These are phyloP conservation scores for Anadara kagoshimensis DNA, from an alignment of 1,140 invertebrate genomes.

Conservation along the genomic window DNA sequence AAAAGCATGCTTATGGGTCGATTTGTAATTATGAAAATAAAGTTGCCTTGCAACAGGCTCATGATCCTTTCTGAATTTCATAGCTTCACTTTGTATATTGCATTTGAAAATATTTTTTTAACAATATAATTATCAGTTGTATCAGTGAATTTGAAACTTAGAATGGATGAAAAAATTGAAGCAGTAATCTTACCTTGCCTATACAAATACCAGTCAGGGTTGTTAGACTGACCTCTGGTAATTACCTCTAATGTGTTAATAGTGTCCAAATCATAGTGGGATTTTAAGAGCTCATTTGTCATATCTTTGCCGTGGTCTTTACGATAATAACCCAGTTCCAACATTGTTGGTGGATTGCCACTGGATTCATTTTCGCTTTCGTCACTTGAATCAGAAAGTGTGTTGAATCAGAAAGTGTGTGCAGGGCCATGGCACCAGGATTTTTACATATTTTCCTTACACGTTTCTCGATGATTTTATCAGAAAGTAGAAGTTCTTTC, in stretches of 20 bases:
- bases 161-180: constrained; percentile 7
- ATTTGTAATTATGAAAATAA: constrained; percentile 3
- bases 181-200: constrained; percentile 11
- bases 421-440: neutral
- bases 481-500: neutral
- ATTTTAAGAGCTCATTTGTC: neutral
- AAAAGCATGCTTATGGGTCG: neutral
- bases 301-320: neutral
- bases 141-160: neutral
- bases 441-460: constrained; percentile 16
- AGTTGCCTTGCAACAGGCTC: constrained; percentile 1
- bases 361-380: constrained; percentile 3
- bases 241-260: constrained; percentile 1
- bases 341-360: neutral
- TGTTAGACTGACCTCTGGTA: constrained; percentile 10
- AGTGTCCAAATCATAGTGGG: neutral
- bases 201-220: constrained; percentile 14
- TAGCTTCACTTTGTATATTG: neutral
- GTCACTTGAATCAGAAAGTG: constrained; percentile 9
- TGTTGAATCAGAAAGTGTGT: too few species aligned
- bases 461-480: neutral
- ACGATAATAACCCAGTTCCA: neutral
- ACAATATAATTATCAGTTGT: constrained; percentile 21
- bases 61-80: constrained; percentile 14
- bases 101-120: constrained; percentile 1